phyloP scores from a whole-genome alignment of 2,797 vertebrate genomes.

The Apogon hyalosoma region DNA sequence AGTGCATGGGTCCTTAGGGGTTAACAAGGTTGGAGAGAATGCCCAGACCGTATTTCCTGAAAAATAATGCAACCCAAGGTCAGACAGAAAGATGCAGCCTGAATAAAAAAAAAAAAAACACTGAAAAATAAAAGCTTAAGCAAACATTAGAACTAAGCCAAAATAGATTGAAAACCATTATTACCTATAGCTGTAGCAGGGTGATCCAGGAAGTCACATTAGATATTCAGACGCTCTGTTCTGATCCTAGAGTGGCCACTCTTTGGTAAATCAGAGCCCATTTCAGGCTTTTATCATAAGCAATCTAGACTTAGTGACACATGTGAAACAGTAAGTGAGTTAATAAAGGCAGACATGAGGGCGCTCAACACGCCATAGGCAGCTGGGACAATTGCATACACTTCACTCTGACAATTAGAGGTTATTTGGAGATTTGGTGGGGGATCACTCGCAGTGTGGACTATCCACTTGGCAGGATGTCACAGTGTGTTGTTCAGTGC shows the following conservation, averaged over 20 bases:
- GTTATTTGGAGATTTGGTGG: constrained; percentile 62
- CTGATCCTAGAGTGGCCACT: neutral
- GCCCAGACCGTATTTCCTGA: too few species aligned
- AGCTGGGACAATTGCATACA: constrained; percentile 36
- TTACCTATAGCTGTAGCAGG: too few species aligned
- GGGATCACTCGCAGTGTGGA: constrained; percentile 57
- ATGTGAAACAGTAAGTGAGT: constrained; percentile 11
- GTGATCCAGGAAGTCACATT: neutral
- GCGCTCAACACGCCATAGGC: constrained; percentile 14
- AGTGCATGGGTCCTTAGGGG: too few species aligned
- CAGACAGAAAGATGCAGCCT: too few species aligned
- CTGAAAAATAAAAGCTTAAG: too few species aligned
- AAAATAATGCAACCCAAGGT: too few species aligned
- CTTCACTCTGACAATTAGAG: constrained; percentile 58
- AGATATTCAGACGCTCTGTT: neutral
- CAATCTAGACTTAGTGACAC: neutral
- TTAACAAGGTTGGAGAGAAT: too few species aligned
- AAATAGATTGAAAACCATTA: too few species aligned
- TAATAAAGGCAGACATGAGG: constrained; percentile 14
- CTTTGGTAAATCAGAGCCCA: neutral
- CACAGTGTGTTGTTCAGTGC: constrained; percentile 54
- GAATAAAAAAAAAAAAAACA: too few species aligned
- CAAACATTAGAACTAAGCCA: too few species aligned
- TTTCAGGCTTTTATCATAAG: constrained; percentile 16
- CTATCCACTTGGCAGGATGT: constrained; percentile 71